phyloP scores from a whole-genome alignment of 1,140 invertebrate genomes.

The Drosophila busckii region DNA sequence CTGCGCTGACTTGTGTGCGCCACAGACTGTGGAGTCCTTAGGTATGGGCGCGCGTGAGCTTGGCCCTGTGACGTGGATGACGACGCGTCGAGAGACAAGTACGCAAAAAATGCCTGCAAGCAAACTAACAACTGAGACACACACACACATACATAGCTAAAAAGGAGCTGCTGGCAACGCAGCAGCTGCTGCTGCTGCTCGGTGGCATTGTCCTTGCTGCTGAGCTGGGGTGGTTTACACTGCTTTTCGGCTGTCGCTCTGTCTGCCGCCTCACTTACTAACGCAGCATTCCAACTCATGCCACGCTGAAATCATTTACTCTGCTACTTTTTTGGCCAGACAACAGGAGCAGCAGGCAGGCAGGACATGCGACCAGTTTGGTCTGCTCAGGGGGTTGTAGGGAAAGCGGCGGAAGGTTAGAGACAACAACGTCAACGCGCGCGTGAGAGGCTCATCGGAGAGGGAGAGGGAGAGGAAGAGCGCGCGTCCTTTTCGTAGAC shows the following conservation, averaged over 20 bases:
- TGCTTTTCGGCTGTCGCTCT: constrained; percentile 34
- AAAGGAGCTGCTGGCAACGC: too few relatives aligned
- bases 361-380: too few relatives aligned
- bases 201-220: constrained; percentile 62
- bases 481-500: constrained; percentile 21
- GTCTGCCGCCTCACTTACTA: constrained; percentile 60
- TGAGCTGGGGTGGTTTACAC: constrained; percentile 57
- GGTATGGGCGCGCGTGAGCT: constrained; percentile 55
- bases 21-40: constrained; percentile 13
- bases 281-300: constrained; percentile 28
- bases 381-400: too few relatives aligned
- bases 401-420: too few relatives aligned
- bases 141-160: too few relatives aligned
- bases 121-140: constrained; percentile 43
- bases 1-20: neutral
- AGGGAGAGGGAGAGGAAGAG: neutral
- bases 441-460: neutral
- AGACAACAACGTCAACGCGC: constrained; percentile 2
- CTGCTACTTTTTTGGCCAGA: constrained; percentile 53
- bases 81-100: constrained; percentile 63
- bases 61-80: constrained; percentile 35
- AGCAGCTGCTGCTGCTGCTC: constrained; percentile 13
- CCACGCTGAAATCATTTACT: constrained; percentile 49
- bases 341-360: constrained; percentile 28
- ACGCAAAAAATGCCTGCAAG: constrained; percentile 67